Evolutionary conservation across 2,113 vertebrate genomes (phyloP).

Genomic region (Nettapus auritus): DNA sequence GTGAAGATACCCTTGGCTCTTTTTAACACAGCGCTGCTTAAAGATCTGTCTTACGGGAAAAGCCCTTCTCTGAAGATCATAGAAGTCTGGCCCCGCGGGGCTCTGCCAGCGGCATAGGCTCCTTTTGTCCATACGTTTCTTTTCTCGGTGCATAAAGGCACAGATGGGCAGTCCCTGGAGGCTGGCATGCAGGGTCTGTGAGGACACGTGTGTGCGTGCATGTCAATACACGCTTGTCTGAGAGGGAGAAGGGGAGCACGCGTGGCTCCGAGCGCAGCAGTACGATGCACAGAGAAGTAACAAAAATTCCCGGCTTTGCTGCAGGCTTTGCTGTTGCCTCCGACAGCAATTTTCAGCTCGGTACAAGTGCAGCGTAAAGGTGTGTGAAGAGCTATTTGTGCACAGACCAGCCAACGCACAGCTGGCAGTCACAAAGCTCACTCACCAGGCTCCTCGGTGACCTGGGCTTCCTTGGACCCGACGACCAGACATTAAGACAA

Average conservation of each 20-base stretch:
- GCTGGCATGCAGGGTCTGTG: neutral
- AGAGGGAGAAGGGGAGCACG: neutral
- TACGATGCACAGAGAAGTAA: accelerated
- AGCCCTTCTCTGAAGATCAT: neutral
- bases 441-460: neutral
- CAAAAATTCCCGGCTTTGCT: accelerated
- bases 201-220: neutral
- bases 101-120: neutral
- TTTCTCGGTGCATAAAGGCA: neutral
- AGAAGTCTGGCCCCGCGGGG: neutral
- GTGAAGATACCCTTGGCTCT: neutral
- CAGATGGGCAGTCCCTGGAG: neutral
- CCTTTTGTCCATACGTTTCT: neutral
- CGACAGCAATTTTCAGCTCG: accelerated
- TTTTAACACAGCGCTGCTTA: neutral
- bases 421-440: neutral
- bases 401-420: accelerated
- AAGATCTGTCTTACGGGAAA: neutral
- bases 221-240: neutral
- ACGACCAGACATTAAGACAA: neutral
- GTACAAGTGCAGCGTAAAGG: neutral
- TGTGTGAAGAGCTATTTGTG: neutral
- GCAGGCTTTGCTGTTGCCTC: neutral
- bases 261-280: accelerated
- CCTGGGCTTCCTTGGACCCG: neutral